Evolutionary conservation across 1,140 invertebrate genomes (phyloP), one percentile per base, ranked within the genome.

Genomic region (Aphis gossypii): DNA sequence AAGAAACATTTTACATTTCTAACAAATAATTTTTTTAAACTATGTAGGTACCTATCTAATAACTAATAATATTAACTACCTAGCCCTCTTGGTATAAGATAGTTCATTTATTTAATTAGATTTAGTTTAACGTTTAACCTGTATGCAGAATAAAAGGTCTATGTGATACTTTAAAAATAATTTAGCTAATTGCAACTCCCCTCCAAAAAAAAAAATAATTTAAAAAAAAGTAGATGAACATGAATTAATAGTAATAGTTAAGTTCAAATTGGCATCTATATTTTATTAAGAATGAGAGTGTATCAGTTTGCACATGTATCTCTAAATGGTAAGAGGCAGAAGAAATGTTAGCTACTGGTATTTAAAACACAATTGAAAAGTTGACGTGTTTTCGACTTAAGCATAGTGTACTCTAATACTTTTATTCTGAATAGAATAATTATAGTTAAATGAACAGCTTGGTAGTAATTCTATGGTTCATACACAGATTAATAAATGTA

Each of bases 321-420:
- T n/a, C 3, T n/a, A 6, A 68, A 14, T 68, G 14, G 60, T n/a
- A 30, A 11, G 6, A 48, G 14, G 6, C 48, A 48, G 7, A 60
- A 60, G 23, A 1, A 30, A 4, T 60, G 8, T 11, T 0, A 14
- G 30, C 60, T n/a, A 21, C 60, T n/a, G 6, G 30, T 68, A 68
- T n/a, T 2, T 6, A 0, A 1, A 1, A 68, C n/a, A 18, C 5
- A 68, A 6, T 5, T 2, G 4, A 68, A 5, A 68, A n/a, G 5
- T 68, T 1, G 0, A n/a, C 0, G 14, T n/a, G 14, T 68, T 68
- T 68, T 14, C n/a, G 4, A n/a, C 5, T 14, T 18, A 11, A 1
- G 3, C 14, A 4, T n/a, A 30, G 4, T n/a, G 2, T 68, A 68
- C 60, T 68, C 30, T 68, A n/a, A 3, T n/a, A 68, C 11, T 68